A percentile compares a stretch with the other conserved stretches of the same genome.
These are phyloP conservation scores for Tragelaphus strepsiceros DNA, from an alignment of 2,113 vertebrate species.

Conservation along the genomic window DNA sequence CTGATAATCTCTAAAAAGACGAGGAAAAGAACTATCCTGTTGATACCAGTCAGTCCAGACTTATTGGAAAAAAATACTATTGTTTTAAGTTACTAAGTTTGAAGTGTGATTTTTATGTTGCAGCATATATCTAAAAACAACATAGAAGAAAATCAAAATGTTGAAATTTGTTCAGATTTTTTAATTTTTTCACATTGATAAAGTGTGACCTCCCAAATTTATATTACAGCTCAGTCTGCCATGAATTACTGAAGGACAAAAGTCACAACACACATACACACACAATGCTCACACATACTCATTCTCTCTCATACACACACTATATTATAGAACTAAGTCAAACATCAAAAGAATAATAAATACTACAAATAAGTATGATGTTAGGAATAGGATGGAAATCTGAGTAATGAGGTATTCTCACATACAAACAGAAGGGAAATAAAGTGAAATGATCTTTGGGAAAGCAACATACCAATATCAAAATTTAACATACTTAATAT, in stretches of 20 bases:
- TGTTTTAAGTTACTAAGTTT: neutral
- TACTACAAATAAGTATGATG: fast-evolving
- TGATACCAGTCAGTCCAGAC: neutral
- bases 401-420: neutral
- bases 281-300: neutral
- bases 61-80: neutral
- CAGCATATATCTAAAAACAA: neutral
- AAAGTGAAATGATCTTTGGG: neutral
- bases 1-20: neutral
- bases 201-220: neutral
- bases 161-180: neutral
- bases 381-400: neutral
- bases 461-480: neutral
- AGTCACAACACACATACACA: neutral
- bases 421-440: neutral
- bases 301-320: neutral
- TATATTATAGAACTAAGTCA: neutral
- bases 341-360: neutral
- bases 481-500: neutral
- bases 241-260: neutral
- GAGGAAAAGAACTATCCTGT: neutral
- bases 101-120: neutral
- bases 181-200: neutral
- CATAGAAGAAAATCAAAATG: neutral
- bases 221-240: neutral